Conservation (phyloP, 1,140 invertebrate species). For the Leguminivora glycinivorella region DNA sequence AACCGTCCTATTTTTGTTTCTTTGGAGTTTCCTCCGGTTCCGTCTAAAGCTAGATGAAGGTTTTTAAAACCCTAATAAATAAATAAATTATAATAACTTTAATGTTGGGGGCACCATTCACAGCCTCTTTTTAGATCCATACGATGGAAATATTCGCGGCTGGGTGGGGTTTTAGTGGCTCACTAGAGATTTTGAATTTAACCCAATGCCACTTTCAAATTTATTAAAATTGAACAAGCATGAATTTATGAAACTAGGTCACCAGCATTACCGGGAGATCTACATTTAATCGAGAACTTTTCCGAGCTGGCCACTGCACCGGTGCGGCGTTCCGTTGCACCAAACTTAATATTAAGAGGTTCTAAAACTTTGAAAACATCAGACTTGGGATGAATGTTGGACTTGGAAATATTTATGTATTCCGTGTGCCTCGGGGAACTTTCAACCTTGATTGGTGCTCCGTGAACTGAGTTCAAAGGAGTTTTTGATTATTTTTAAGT, state of each 20-base stretch:
- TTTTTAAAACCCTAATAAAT: too few relatives aligned
- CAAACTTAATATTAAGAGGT: conserved; percentile 20
- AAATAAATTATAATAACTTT: too few relatives aligned
- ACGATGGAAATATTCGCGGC: too few relatives aligned
- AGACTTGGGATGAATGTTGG: conserved; percentile 15
- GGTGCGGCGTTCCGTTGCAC: conserved; percentile 10
- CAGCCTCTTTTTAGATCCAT: too few relatives aligned
- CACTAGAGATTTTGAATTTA: too few relatives aligned
- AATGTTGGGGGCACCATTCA: too few relatives aligned
- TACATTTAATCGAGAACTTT: conserved; percentile 13
- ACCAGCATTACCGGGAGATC: background rate
- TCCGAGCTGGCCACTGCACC: background rate
- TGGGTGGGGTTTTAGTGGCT: too few relatives aligned
- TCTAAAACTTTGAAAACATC: conserved; percentile 15
- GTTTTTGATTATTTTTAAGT: background rate
- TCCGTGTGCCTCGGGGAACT: background rate
- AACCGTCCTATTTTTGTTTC: too few relatives aligned
- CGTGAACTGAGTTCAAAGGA: background rate
- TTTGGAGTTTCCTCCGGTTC: too few relatives aligned
- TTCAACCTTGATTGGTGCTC: conserved; percentile 14
- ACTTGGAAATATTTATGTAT: conserved; percentile 7
- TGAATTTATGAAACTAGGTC: background rate
- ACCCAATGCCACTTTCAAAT: too few relatives aligned
- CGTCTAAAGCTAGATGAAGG: too few relatives aligned
- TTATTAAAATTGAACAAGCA: background rate